Percentiles rank a stretch among this genome's conserved stretches.
Evolutionary conservation across 2,888 invertebrate genomes (phyloP).

Genomic region (Torymus auratus): DNA sequence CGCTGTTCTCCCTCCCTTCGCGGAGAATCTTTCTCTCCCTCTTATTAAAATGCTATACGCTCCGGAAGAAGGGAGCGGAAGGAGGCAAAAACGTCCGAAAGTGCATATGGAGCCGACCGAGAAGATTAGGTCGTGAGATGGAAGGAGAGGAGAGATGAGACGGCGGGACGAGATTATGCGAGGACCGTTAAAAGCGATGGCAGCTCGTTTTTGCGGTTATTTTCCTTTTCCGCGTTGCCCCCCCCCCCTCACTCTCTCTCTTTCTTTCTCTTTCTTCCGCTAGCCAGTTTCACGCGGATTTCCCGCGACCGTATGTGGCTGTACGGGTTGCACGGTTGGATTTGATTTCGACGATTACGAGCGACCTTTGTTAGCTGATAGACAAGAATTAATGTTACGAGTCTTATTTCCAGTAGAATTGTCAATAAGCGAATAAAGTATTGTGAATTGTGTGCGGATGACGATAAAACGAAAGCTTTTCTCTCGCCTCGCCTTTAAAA

Average conservation of each 20-base stretch:
- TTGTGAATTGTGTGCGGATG: too few relatives aligned
- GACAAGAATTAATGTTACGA: too few relatives aligned
- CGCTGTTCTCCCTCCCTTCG: not conserved
- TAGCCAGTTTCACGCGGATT: too few relatives aligned
- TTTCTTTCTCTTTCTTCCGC: constrained; percentile 7
- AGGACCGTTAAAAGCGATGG: constrained; percentile 35
- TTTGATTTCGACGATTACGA: too few relatives aligned
- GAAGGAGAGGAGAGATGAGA: constrained; percentile 66
- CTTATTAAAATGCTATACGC: constrained; percentile 39
- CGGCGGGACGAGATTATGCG: constrained; percentile 50
- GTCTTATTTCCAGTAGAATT: too few relatives aligned
- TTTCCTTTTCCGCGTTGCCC: not conserved
- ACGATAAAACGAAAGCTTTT: too few relatives aligned
- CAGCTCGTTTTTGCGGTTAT: not conserved
- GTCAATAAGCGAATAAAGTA: too few relatives aligned
- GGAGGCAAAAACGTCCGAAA: constrained; percentile 6
- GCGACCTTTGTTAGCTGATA: too few relatives aligned
- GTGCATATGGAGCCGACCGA: not conserved
- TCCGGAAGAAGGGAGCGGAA: constrained; percentile 65
- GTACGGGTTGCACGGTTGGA: too few relatives aligned
- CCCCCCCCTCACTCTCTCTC: not conserved
- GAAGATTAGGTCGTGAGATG: constrained; percentile 44
- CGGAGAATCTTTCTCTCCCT: not conserved
- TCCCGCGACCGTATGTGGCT: too few relatives aligned
- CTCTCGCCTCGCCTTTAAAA: too few relatives aligned